A percentile compares a stretch with the other conserved stretches of the same genome.
Evolutionary conservation across 2,113 vertebrate genomes (phyloP).

Genomic region (Puntigrus tetrazona): DNA sequence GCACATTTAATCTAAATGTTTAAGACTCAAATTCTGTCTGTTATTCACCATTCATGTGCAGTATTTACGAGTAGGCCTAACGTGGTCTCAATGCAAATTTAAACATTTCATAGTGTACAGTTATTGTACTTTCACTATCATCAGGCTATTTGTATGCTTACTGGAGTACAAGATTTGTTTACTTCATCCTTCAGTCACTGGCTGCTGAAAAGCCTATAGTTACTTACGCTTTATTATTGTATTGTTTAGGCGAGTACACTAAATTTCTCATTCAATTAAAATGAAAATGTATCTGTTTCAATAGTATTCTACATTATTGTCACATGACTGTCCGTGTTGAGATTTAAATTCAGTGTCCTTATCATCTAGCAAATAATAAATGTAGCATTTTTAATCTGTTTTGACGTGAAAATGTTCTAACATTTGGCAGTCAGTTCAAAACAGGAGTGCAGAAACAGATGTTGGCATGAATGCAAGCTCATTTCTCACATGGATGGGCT

Average conservation of each 20-base stretch:
- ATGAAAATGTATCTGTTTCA: neutral
- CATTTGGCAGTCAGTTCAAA: neutral
- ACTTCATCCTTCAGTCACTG: neutral
- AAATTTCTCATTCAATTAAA: neutral
- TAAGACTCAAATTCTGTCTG: neutral
- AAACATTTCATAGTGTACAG: neutral
- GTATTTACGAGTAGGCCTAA: too few relatives aligned
- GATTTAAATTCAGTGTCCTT: neutral
- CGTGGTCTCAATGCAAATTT: neutral
- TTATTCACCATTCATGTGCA: neutral
- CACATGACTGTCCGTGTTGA: neutral
- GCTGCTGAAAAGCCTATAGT: neutral
- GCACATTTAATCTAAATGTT: neutral
- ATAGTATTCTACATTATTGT: neutral
- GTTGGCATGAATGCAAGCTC: neutral
- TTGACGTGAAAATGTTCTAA: neutral
- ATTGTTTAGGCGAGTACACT: too few relatives aligned
- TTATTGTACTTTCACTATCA: neutral
- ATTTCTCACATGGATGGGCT: neutral
- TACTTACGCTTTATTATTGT: too few relatives aligned
- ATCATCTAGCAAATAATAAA: neutral
- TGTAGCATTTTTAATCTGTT: neutral
- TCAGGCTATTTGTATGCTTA: neutral
- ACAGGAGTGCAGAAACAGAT: neutral
- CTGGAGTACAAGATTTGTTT: neutral